These are phyloP conservation scores for chimpanzee (Pan troglodytes) DNA, from an alignment of 2,113 vertebrate species.

Conservation along the genomic window DNA sequence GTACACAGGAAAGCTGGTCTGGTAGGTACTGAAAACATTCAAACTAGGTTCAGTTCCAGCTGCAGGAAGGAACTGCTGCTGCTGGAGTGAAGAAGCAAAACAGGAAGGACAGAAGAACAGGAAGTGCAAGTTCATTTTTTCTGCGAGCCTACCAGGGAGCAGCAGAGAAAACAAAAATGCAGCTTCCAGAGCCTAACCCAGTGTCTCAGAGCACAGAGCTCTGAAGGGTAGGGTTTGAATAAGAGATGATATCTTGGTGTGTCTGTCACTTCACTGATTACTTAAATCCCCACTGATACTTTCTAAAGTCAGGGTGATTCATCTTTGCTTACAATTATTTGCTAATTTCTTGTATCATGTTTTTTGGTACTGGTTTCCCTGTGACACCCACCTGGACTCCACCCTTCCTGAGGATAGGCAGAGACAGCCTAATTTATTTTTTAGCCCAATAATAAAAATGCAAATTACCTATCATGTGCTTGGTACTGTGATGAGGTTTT, in stretches of 20 bases:
- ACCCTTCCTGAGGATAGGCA: not conserved
- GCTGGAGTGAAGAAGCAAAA: accelerated
- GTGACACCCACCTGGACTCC: not conserved
- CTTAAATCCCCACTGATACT: not conserved
- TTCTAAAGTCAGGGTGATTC: accelerated
- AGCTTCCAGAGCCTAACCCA: not conserved
- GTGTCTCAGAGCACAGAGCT: not conserved
- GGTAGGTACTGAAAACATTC: not conserved
- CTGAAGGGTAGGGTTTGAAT: not conserved
- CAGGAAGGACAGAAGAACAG: not conserved
- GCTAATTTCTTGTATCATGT: accelerated
- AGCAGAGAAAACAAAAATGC: not conserved
- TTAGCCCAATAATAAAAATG: not conserved
- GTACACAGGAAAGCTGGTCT: too few species aligned
- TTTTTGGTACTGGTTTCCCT: too few species aligned
- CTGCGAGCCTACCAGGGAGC: accelerated
- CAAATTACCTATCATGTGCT: accelerated
- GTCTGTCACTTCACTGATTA: not conserved
- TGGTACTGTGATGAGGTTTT: accelerated
- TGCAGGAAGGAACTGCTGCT: too few species aligned
- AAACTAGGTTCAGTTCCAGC: too few species aligned
- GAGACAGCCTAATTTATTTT: not conserved
- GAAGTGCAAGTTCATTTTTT: not conserved
- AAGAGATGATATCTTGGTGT: not conserved
- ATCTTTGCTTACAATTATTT: accelerated